These are phyloP conservation scores for Harpalus rufipes DNA, from an alignment of 2,888 invertebrate species.

Conservation along the genomic window DNA sequence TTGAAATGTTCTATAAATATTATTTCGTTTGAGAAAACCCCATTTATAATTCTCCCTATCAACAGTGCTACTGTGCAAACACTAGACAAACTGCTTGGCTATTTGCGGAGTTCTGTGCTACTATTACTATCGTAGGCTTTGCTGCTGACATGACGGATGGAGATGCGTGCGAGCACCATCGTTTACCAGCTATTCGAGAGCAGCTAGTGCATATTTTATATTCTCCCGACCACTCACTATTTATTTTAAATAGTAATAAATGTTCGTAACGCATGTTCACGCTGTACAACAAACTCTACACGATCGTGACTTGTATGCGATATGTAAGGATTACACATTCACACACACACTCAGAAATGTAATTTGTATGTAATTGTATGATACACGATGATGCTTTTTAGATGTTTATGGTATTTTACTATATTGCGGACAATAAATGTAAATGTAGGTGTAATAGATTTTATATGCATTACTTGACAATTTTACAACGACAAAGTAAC, in stretches of 20 bases:
- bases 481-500: too few relatives aligned
- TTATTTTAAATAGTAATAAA: conserved; percentile 61
- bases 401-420: too few relatives aligned
- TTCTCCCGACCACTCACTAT: conserved; percentile 7
- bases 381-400: too few relatives aligned
- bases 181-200: conserved; percentile 6
- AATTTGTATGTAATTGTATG: too few relatives aligned
- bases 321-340: neutral
- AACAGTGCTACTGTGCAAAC: neutral
- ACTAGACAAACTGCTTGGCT: neutral
- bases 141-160: conserved; percentile 55
- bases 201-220: conserved; percentile 48
- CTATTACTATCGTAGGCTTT: too few relatives aligned
- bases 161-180: conserved; percentile 42
- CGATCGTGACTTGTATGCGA: conserved; percentile 19
- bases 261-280: conserved; percentile 28
- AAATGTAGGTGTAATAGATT: too few relatives aligned
- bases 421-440: too few relatives aligned
- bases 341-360: neutral
- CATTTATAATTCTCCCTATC: too few relatives aligned
- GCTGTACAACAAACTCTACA: conserved; percentile 36
- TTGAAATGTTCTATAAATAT: too few relatives aligned
- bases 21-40: too few relatives aligned
- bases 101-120: too few relatives aligned
- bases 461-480: too few relatives aligned